These are phyloP conservation scores for Typhlichthys eigenmanni DNA, from an alignment of 2,797 vertebrate species.

Conservation along the genomic window DNA sequence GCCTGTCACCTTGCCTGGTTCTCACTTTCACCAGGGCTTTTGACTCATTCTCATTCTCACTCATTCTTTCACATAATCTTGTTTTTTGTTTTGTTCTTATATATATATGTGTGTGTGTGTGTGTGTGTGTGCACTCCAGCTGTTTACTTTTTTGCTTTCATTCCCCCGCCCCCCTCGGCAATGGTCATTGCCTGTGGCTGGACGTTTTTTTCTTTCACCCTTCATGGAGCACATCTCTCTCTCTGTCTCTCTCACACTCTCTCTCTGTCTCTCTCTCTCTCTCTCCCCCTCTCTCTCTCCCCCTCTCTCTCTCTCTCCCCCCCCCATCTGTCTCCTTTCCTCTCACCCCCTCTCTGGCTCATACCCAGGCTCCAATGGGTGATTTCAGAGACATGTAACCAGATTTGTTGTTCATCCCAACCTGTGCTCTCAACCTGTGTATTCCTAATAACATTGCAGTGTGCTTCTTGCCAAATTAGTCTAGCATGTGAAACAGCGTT, in stretches of 20 bases:
- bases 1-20: conserved; percentile 36
- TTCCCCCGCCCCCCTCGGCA: neutral
- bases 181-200: neutral
- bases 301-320: rapidly evolving
- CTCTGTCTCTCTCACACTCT: conserved; percentile 35
- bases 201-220: conserved; percentile 43
- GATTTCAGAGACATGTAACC: too few species aligned
- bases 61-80: neutral
- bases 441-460: too few species aligned
- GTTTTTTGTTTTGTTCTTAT: neutral
- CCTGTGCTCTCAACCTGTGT: too few species aligned
- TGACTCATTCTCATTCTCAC: neutral
- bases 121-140: neutral
- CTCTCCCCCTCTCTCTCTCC: neutral
- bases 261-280: conserved; percentile 12
- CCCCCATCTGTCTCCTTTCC: conserved; percentile 23
- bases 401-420: too few species aligned
- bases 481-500: too few species aligned
- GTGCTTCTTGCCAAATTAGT: too few species aligned
- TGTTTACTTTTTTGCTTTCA: neutral
- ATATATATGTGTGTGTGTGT: too few species aligned
- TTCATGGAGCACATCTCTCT: conserved; percentile 20
- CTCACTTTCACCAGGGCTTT: conserved; percentile 49
- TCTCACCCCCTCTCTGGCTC: too few species aligned
- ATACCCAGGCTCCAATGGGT: too few species aligned